These are phyloP conservation scores for Ectobius pallidus DNA, from an alignment of 2,888 invertebrate species.

Conservation along the genomic window DNA sequence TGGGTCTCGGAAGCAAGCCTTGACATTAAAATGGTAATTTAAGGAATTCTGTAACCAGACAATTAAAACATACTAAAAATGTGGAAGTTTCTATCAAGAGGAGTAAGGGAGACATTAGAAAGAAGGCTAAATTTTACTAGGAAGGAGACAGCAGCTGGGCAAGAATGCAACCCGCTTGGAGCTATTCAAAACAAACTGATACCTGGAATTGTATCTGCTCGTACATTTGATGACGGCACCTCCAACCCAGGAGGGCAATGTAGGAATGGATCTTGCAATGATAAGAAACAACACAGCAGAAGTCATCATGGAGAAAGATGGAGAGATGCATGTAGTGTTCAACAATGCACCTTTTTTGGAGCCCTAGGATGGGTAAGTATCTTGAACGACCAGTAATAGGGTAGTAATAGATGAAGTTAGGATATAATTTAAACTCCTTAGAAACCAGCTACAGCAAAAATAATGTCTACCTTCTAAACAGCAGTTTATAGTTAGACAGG, in stretches of 20 bases:
- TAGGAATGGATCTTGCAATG: slow-evolving; percentile 27
- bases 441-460: no score
- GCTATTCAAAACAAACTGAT: slow-evolving; percentile 5
- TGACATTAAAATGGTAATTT: no score
- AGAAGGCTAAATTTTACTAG: slow-evolving; percentile 55
- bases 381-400: no score
- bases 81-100: slow-evolving; percentile 63
- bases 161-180: slow-evolving; percentile 37
- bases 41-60: neutral
- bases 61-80: slow-evolving; percentile 53
- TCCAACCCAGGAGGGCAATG: neutral
- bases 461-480: no score
- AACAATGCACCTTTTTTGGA: slow-evolving; percentile 40
- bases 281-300: slow-evolving; percentile 14
- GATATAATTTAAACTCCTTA: no score
- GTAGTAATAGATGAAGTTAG: neutral
- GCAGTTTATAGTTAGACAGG: no score
- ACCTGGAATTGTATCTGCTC: neutral
- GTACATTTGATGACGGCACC: slow-evolving; percentile 41
- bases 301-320: neutral
- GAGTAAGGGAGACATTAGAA: slow-evolving; percentile 60
- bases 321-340: neutral
- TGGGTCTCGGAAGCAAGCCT: no score
- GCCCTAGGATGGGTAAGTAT: slow-evolving; percentile 45
- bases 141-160: slow-evolving; percentile 12